A percentile compares a stretch with the other conserved stretches of the same genome.
These are phyloP conservation scores for Thinocorus orbignyianus DNA, from an alignment of 2,113 vertebrate genomes.

Conservation along the genomic window DNA sequence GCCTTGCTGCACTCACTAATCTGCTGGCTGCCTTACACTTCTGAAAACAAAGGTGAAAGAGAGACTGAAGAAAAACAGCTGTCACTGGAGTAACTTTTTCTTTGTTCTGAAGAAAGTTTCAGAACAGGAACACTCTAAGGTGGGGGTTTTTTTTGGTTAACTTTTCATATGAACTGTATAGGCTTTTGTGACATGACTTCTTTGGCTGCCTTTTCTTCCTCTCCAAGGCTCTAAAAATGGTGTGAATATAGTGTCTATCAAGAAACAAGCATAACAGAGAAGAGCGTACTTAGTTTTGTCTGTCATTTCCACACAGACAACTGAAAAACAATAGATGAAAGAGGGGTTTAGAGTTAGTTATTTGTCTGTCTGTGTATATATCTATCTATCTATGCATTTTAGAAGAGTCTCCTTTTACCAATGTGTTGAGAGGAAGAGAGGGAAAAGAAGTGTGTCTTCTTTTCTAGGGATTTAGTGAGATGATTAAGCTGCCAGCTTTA, in stretches of 20 bases:
- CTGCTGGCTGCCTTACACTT: neutral
- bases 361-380: neutral
- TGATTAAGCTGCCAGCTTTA: neutral
- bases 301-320: neutral
- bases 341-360: neutral
- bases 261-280: neutral
- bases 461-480: neutral
- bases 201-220: neutral
- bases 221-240: neutral
- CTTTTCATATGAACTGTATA: neutral
- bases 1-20: neutral
- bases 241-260: accelerated
- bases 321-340: neutral
- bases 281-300: neutral
- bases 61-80: neutral
- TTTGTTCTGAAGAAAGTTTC: neutral
- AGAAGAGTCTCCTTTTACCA: neutral
- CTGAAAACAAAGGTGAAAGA: neutral
- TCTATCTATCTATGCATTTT: neutral
- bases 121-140: neutral
- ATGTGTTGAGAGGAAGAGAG: neutral
- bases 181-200: neutral
- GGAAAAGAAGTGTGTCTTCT: neutral
- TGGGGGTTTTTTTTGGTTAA: neutral
- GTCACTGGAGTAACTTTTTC: neutral